These are phyloP conservation scores for Neopipo cinnamomea DNA, from an alignment of 2,113 vertebrate species.

Conservation along the genomic window DNA sequence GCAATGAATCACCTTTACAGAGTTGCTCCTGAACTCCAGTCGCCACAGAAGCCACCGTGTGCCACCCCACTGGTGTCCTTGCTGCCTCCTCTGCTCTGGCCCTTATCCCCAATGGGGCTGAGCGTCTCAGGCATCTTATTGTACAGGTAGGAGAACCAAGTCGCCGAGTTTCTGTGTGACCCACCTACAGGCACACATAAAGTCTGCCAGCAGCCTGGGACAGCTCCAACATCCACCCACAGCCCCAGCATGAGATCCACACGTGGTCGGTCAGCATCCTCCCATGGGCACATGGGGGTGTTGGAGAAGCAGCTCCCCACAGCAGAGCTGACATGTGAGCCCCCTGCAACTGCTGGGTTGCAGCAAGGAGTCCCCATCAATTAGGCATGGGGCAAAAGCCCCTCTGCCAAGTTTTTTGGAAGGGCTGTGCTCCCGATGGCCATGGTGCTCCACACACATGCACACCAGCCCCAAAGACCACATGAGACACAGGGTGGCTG, in stretches of 20 bases:
- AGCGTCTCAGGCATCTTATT: neutral
- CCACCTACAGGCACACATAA: neutral
- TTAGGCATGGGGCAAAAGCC: fast-evolving
- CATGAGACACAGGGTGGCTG: fast-evolving
- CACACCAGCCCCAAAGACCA: neutral
- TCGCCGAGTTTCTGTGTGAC: neutral
- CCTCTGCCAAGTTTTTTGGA: neutral
- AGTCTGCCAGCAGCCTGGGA: neutral
- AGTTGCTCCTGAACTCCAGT: neutral
- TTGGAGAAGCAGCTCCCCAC: neutral
- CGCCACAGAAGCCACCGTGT: fast-evolving
- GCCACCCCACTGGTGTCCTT: neutral
- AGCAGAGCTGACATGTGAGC: fast-evolving
- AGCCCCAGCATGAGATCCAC: neutral
- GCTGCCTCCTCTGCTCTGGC: neutral
- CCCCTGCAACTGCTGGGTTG: neutral
- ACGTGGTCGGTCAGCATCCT: neutral
- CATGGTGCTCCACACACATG: fast-evolving
- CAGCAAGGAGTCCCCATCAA: neutral
- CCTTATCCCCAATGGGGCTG: neutral
- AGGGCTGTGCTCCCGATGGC: neutral
- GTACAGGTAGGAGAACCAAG: neutral
- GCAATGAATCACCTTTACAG: neutral
- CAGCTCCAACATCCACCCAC: neutral
- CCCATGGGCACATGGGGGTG: fast-evolving